Percentiles rank a stretch among this genome's conserved stretches.
phyloP scores from a whole-genome alignment of 2,797 vertebrate species.

The Eulemur coronatus region DNA sequence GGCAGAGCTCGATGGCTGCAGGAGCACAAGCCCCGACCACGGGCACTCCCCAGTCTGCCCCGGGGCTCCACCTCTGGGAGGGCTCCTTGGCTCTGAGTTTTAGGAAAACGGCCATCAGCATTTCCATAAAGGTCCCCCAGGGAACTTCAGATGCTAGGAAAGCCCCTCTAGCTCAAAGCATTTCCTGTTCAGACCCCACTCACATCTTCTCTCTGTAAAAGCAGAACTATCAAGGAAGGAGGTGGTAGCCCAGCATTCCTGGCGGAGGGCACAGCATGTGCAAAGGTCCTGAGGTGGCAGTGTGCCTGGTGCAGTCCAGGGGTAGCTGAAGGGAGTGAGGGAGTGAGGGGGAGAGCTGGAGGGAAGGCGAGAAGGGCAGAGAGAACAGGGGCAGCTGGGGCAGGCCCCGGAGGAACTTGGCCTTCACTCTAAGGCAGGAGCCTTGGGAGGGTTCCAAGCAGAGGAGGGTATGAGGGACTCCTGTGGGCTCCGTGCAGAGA shows the following conservation, averaged over 20 bases:
- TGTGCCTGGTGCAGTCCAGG: not conserved
- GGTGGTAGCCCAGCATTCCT: not conserved
- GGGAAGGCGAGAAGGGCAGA: not conserved
- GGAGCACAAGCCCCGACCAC: not conserved
- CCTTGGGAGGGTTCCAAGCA: not conserved
- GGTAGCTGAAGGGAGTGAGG: not conserved
- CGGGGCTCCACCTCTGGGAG: not conserved
- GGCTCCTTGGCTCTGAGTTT: not conserved
- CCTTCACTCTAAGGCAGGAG: not conserved
- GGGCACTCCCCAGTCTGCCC: not conserved
- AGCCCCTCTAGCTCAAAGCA: not conserved
- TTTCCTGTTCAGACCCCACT: not conserved
- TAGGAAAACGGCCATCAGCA: not conserved
- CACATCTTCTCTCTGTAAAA: not conserved
- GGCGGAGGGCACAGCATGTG: not conserved
- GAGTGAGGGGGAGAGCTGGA: not conserved
- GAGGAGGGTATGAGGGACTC: not conserved
- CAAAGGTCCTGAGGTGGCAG: not conserved
- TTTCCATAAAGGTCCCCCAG: not conserved
- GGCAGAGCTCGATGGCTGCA: not conserved
- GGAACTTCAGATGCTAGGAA: not conserved
- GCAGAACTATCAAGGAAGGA: not conserved
- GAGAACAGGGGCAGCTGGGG: accelerated
- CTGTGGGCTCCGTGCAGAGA: not conserved
- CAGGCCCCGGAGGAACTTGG: not conserved